phyloP scores from a whole-genome alignment of 2,797 vertebrate species.

The Telmatherina bonti region DNA sequence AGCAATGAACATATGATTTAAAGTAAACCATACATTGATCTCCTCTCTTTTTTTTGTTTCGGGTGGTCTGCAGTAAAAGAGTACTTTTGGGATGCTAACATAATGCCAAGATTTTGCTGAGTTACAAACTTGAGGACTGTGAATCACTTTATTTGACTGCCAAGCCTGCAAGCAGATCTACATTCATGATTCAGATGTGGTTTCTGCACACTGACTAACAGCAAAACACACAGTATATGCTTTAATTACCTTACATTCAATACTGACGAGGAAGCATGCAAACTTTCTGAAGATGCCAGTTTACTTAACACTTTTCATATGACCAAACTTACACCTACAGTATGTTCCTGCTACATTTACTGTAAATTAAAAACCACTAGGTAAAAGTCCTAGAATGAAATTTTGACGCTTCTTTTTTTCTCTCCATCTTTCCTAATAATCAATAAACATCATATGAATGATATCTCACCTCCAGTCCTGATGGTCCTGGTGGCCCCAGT shows the following conservation, averaged over 20 bases:
- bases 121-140: conserved; percentile 8
- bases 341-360: neutral
- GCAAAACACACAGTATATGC: conserved; percentile 15
- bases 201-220: conserved; percentile 18
- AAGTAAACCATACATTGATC: neutral
- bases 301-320: neutral
- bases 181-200: conserved; percentile 18
- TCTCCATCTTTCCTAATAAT: neutral
- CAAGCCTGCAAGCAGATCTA: conserved; percentile 23
- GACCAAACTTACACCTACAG: conserved; percentile 2
- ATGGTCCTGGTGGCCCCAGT: conserved; percentile 89
- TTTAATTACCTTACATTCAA: conserved; percentile 19
- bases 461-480: conserved; percentile 92
- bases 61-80: neutral
- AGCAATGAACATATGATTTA: conserved; percentile 1
- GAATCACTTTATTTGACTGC: conserved; percentile 16
- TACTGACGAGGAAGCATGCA: conserved; percentile 30
- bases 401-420: neutral
- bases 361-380: neutral
- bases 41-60: neutral
- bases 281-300: neutral
- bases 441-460: conserved; percentile 28
- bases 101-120: conserved; percentile 8
- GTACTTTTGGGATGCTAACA: neutral
- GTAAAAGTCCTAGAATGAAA: neutral